A percentile compares a stretch with the other conserved stretches of the same genome.
Evolutionary conservation across 2,888 invertebrate genomes (phyloP).

Genomic region (Drosophila mayaguana): DNA sequence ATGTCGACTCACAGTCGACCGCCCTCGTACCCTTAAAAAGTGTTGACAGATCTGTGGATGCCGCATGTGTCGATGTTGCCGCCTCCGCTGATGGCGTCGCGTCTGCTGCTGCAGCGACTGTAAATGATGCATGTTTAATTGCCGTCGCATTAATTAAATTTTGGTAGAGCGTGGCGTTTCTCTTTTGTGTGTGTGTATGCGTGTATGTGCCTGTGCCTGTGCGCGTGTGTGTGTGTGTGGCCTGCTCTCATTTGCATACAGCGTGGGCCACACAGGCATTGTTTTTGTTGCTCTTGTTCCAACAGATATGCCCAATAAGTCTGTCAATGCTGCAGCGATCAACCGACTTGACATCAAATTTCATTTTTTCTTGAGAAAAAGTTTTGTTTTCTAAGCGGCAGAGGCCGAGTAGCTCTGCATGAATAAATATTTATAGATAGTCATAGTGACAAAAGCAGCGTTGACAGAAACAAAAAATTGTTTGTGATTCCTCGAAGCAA

Average conservation of each 20-base stretch:
- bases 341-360: constrained; percentile 51
- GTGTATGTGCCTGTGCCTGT: background rate
- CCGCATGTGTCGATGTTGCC: constrained; percentile 65
- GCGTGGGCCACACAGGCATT: constrained; percentile 53
- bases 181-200: constrained; percentile 6
- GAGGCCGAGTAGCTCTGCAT: background rate
- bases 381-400: background rate
- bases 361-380: constrained; percentile 28
- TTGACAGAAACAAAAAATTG: background rate
- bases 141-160: constrained; percentile 80
- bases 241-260: constrained; percentile 55
- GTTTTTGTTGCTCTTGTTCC: constrained; percentile 31
- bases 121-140: constrained; percentile 82
- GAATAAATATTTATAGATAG: background rate
- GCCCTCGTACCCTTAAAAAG: constrained; percentile 23
- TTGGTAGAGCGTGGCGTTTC: constrained; percentile 52
- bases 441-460: background rate
- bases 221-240: constrained; percentile 24
- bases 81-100: constrained; percentile 53
- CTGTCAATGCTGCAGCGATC: constrained; percentile 57
- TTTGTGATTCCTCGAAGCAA: background rate
- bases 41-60: constrained; percentile 67
- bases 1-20: background rate
- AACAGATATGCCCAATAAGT: constrained; percentile 58
- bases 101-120: constrained; percentile 57